Evolutionary conservation across 2,888 invertebrate species (phyloP).

Genomic region (Helobdella robusta): DNA sequence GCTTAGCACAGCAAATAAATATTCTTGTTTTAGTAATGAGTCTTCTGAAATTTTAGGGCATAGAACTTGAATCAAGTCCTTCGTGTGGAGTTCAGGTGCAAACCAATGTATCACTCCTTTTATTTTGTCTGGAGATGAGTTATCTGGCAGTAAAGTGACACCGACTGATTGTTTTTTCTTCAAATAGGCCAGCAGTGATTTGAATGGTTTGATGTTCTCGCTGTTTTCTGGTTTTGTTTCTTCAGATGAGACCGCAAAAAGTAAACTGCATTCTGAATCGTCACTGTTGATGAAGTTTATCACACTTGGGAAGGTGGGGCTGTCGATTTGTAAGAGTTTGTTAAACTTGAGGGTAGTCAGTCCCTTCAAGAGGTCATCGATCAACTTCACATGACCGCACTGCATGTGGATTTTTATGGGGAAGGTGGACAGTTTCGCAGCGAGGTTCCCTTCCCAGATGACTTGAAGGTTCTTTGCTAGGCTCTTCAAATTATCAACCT

Average conservation of each 20-base stretch:
- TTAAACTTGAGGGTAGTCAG: background rate
- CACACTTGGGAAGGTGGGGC: background rate
- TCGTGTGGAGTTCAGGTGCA: background rate
- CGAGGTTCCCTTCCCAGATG: constrained; percentile 89
- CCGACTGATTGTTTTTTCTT: background rate
- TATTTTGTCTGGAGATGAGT: background rate
- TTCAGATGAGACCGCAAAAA: background rate
- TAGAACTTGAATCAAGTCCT: background rate
- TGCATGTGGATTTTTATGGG: constrained; percentile 87
- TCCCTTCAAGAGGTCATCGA: constrained; percentile 55
- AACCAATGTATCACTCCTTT: background rate
- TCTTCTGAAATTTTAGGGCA: background rate
- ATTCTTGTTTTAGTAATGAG: too few species aligned
- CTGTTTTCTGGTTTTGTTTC: background rate
- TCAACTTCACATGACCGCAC: constrained; percentile 83
- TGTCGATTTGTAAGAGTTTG: background rate
- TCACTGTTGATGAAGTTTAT: background rate
- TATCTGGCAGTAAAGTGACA: background rate
- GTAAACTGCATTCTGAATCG: constrained; percentile 1
- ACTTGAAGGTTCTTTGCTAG: constrained; percentile 53
- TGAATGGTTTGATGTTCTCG: constrained; percentile 2
- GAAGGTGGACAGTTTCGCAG: constrained; percentile 88
- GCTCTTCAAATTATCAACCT: constrained; percentile 39
- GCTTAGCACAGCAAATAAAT: too few species aligned
- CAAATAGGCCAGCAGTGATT: background rate